Conservation (phyloP, 2,888 invertebrate species). For the Mechanitis messenoides region DNA sequence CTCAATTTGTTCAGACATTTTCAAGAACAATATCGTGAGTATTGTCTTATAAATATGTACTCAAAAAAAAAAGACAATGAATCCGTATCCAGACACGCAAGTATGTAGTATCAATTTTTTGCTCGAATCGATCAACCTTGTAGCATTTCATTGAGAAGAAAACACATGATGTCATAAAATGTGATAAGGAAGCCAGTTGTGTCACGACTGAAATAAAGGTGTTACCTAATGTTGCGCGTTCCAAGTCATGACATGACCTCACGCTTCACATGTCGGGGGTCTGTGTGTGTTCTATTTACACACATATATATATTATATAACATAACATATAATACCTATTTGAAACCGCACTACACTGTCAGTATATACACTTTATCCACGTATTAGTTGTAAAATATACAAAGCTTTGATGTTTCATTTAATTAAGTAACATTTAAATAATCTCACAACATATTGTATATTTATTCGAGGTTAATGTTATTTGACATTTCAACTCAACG, state of each 20-base stretch:
- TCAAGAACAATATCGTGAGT: conserved; percentile 14
- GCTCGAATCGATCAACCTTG: conserved; percentile 32
- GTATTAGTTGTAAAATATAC: too few relatives aligned
- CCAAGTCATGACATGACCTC: conserved; percentile 41
- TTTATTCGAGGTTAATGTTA: background rate
- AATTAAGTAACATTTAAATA: too few relatives aligned
- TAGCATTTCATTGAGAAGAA: conserved; percentile 38
- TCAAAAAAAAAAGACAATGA: conserved; percentile 18
- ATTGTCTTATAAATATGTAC: conserved; percentile 21
- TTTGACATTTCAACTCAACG: background rate
- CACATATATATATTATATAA: background rate
- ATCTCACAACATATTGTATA: background rate
- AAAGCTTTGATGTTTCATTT: too few relatives aligned
- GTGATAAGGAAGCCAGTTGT: conserved; percentile 46
- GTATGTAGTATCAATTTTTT: conserved; percentile 21
- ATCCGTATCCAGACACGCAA: conserved; percentile 15
- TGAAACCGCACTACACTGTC: background rate
- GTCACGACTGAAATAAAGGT: conserved; percentile 46
- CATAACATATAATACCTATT: background rate
- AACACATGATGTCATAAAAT: conserved; percentile 43
- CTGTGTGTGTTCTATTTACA: background rate
- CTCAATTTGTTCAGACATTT: too few relatives aligned
- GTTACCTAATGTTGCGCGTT: conserved; percentile 43
- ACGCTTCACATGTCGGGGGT: conserved; percentile 31
- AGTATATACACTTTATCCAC: background rate